phyloP scores from a whole-genome alignment of 2,888 invertebrate species.

The Thelaira solivaga region DNA sequence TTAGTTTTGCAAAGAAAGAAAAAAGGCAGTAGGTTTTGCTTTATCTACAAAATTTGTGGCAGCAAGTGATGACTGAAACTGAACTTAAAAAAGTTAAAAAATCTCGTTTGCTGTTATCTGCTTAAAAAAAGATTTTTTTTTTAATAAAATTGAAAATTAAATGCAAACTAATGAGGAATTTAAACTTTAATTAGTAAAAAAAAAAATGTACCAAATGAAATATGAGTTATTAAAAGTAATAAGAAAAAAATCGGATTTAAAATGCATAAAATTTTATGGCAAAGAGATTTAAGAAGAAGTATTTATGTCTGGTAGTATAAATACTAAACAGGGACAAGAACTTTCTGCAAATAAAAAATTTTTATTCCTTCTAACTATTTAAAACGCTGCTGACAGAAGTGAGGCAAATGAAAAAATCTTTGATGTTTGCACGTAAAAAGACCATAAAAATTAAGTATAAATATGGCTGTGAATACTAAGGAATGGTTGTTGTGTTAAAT shows the following conservation, averaged over 20 bases:
- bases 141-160: conserved; percentile 64
- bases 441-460: too few relatives aligned
- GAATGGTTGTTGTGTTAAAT: too few relatives aligned
- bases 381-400: too few relatives aligned
- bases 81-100: not conserved
- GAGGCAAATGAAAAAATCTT: too few relatives aligned
- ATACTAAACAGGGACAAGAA: too few relatives aligned
- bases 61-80: not conserved
- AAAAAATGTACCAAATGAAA: conserved; percentile 1
- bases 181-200: conserved; percentile 65
- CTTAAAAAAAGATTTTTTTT: not conserved
- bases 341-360: too few relatives aligned
- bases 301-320: too few relatives aligned
- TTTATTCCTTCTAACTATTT: too few relatives aligned
- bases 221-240: conserved; percentile 5
- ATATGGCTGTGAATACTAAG: too few relatives aligned
- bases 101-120: conserved; percentile 6
- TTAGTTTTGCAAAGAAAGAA: not conserved
- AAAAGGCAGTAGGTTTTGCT: conserved; percentile 45
- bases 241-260: not conserved
- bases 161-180: conserved; percentile 66
- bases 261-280: not conserved
- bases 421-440: too few relatives aligned
- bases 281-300: too few relatives aligned
- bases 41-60: conserved; percentile 56